Evolutionary conservation across 2,797 vertebrate species (phyloP).

Genomic region (Heliangelus exortis): DNA sequence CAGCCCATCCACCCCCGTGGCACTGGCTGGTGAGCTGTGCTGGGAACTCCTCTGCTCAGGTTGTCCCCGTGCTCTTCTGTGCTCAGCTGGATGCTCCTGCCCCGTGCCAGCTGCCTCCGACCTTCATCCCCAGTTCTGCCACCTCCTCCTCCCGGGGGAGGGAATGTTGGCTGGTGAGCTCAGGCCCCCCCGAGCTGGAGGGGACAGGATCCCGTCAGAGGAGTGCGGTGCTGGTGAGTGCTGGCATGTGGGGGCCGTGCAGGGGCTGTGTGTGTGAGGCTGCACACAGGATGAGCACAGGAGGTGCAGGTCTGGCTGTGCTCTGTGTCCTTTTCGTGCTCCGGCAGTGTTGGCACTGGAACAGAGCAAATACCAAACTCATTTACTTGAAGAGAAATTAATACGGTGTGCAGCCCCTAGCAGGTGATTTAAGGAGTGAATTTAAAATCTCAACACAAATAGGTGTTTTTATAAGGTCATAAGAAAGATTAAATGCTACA

Average conservation of each 20-base stretch:
- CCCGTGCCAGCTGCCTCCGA: background rate
- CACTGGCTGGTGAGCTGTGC: rapidly evolving
- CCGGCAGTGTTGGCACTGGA: slow-evolving; percentile 33
- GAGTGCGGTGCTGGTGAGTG: background rate
- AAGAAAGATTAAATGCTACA: slow-evolving; percentile 75
- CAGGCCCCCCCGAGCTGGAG: background rate
- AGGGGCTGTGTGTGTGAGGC: background rate
- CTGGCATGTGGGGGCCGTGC: background rate
- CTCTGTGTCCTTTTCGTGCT: rapidly evolving
- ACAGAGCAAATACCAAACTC: slow-evolving; percentile 70
- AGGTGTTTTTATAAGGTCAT: slow-evolving; percentile 76
- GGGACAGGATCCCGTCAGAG: background rate
- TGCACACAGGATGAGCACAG: rapidly evolving
- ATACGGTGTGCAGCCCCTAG: slow-evolving; percentile 54
- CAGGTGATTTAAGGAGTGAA: slow-evolving; percentile 71
- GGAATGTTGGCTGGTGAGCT: background rate
- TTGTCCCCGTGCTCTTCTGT: no score
- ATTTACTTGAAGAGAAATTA: slow-evolving; percentile 74
- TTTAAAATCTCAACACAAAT: slow-evolving; percentile 80
- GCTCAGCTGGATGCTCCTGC: background rate
- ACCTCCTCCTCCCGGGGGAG: background rate
- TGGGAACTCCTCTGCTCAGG: background rate
- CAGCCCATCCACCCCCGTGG: background rate
- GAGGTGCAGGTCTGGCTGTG: rapidly evolving
- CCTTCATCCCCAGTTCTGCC: background rate